Base-by-base conservation (phyloP, 2,797 vertebrate genomes). In the Melanotaenia maccullochi region DNA sequence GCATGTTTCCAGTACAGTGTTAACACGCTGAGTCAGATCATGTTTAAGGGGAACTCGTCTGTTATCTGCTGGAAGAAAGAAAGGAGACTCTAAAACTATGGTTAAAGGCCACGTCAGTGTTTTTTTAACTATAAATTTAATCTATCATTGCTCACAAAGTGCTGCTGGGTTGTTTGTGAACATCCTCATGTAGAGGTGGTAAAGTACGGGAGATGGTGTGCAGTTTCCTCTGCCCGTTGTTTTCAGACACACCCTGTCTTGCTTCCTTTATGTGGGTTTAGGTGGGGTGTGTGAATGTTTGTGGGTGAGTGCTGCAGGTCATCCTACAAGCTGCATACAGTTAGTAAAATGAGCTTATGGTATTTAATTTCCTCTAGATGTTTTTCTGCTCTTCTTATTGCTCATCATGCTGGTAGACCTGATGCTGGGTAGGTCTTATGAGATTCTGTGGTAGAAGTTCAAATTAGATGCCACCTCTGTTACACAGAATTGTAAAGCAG, bases 151-250 rank as follows among this genome's bases (percentile, higher is more conserved):
- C 44, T 71, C 33, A 66, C 38, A 44, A 44, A 47, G 44, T 58
- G 47, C 55, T 64, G 61, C 24, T 56, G 13, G 60, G 49, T 9
- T 73, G 73, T 84, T 69, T 84, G 51, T 66, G 60, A 64, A 60
- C 42, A 61, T 55, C 91, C 51, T 59, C 33, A 69, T 65, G 68
- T 82, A 55, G 60, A 60, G 61, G 38, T 79, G 81, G 76, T 82
- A 65, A 77, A 78, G 65, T 91, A 91, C 49, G 90, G 90, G 47
- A 20, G 47, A 49, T 49, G 47, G 47, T 49, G 68, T 92, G 93
- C 42, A 89, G 91, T 93, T 89, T 88, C 71, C 85, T 70, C 84
- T 75, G 71, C 61, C 72, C 83, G 71, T 84, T 85, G 87, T 83
- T 88, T 68, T 57, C 74, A 85, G 83, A 79, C 86, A 87, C 90